Conservation (phyloP, 2,797 vertebrate genomes). For the Distichodus sexfasciatus region DNA sequence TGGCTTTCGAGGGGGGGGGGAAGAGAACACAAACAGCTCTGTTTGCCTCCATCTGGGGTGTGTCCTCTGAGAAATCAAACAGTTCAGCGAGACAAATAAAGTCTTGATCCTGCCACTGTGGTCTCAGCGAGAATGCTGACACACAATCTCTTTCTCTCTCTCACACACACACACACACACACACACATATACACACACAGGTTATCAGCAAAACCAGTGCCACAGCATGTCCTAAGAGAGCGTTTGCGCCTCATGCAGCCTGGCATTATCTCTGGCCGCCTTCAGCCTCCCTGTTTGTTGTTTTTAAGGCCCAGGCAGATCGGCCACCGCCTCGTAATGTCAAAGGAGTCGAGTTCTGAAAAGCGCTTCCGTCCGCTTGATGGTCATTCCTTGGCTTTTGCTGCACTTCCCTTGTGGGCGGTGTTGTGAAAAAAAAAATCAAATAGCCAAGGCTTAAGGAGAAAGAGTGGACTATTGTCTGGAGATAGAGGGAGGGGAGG, state of each 20-base stretch:
- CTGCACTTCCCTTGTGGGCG: constrained; percentile 28
- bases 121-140: constrained; percentile 40
- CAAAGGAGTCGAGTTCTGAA: constrained; percentile 31
- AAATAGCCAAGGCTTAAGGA: constrained; percentile 25
- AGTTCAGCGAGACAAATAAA: constrained; percentile 70
- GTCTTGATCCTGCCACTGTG: constrained; percentile 37
- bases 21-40: constrained; percentile 56
- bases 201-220: constrained; percentile 44
- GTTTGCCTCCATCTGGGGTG: constrained; percentile 62
- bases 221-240: constrained; percentile 31
- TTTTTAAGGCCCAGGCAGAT: constrained; percentile 34
- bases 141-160: constrained; percentile 1
- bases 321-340: constrained; percentile 26
- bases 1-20: constrained; percentile 21
- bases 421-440: constrained; percentile 15
- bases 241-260: constrained; percentile 2
- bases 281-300: constrained; percentile 35
- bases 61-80: constrained; percentile 63
- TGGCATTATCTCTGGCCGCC: constrained; percentile 36
- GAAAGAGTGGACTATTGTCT: not conserved
- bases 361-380: constrained; percentile 17
- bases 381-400: constrained; percentile 33
- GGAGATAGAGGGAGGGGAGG: no score
- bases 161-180: constrained; percentile 10
- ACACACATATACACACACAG: constrained; percentile 6